Evolutionary conservation across 2,888 invertebrate genomes (phyloP), one percentile per base, ranked within the genome.

Genomic region (Diarsia mendica): DNA sequence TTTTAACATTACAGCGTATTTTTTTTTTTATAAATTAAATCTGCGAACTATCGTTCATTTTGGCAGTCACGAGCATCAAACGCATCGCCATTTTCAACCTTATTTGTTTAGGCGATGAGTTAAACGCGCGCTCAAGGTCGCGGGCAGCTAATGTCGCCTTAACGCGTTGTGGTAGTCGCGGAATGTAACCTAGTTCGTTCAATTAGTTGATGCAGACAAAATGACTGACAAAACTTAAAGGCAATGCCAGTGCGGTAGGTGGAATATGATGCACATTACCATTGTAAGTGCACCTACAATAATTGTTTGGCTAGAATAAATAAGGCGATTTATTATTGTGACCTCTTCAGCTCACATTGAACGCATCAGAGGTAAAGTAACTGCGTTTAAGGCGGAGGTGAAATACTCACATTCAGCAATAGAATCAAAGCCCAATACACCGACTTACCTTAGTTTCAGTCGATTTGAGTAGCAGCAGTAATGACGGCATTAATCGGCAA

Each of bases 111-210:
- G n/a, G n/a, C n/a, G n/a, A n/a, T n/a, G n/a, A n/a, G n/a, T n/a
- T n/a, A n/a, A n/a, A n/a, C n/a, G n/a, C n/a, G n/a, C n/a, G n/a
- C n/a, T n/a, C n/a, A n/a, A n/a, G n/a, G n/a, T n/a, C n/a, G n/a
- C n/a, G n/a, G n/a, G n/a, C n/a, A n/a, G n/a, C n/a, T n/a, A n/a
- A n/a, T n/a, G n/a, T n/a, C n/a, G n/a, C n/a, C n/a, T n/a, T 81
- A 66, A 78, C 76, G 78, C 82, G 76, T 78, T 81, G 78, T 78
- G 78, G 78, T 82, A 61, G 75, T 75, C 49, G 76, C 23, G 66
- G 53, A 64, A 44, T 55, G 28, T 73, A 39, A 39, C 39, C 39
- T 39, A 77, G 61, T 48, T 79, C 53, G 49, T 70, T 60, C 33
- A 23, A 64, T 64, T 64, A 74, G 49, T 75, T 80, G 63, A 66